These are phyloP conservation scores for Carterocephalus palaemon DNA, from an alignment of 2,888 invertebrate genomes.

Conservation along the genomic window DNA sequence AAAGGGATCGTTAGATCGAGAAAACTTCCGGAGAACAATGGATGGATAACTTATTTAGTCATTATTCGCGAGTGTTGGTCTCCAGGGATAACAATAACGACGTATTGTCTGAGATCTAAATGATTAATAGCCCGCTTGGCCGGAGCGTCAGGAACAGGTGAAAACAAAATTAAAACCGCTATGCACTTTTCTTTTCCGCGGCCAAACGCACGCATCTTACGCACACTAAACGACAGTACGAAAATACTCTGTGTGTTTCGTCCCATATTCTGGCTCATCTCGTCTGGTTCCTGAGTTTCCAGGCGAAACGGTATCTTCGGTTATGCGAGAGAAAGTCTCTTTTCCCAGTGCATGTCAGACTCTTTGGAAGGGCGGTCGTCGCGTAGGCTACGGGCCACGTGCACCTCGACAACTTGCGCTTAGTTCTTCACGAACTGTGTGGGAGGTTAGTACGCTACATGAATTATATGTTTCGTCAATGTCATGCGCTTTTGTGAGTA, in stretches of 20 bases:
- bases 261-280: conserved; percentile 72
- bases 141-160: conserved; percentile 33
- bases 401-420: conserved; percentile 74
- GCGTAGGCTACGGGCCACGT: conserved; percentile 76
- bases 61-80: conserved; percentile 44
- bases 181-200: conserved; percentile 63
- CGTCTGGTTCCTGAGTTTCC: conserved; percentile 44
- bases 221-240: conserved; percentile 62
- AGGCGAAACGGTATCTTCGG: conserved; percentile 61
- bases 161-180: conserved; percentile 41
- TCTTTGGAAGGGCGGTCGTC: conserved; percentile 74
- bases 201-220: conserved; percentile 50
- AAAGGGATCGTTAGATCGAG: conserved; percentile 46
- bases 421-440: conserved; percentile 77
- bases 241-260: conserved; percentile 71
- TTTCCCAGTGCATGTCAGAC: conserved; percentile 58
- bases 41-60: conserved; percentile 48
- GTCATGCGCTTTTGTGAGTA: conserved; percentile 58
- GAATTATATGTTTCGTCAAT: conserved; percentile 65
- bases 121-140: conserved; percentile 37
- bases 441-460: conserved; percentile 76
- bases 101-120: conserved; percentile 38
- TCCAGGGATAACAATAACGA: conserved; percentile 46
- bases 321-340: conserved; percentile 62
- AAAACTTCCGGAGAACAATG: conserved; percentile 65